phyloP scores from a whole-genome alignment of 2,113 vertebrate genomes.

The Macaca nemestrina region DNA sequence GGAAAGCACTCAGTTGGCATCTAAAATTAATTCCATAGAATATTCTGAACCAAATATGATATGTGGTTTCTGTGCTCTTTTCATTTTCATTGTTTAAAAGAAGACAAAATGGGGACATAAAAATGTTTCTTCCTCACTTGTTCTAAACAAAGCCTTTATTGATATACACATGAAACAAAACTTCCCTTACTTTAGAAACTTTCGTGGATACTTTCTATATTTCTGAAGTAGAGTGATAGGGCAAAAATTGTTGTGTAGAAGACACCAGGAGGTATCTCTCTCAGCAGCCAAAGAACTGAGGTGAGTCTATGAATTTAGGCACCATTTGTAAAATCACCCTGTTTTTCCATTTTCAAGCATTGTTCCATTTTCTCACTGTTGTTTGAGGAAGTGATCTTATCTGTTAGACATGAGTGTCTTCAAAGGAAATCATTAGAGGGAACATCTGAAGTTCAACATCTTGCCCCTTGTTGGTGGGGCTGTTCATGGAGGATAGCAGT shows the following conservation, averaged over 20 bases:
- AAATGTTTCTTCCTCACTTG: background rate
- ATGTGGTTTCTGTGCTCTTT: background rate
- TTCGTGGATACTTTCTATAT: background rate
- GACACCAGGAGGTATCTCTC: background rate
- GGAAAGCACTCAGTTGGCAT: background rate
- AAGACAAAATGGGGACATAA: background rate
- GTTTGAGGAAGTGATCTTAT: background rate
- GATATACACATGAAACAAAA: background rate
- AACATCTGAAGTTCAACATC: background rate
- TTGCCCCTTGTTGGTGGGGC: background rate
- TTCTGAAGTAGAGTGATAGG: background rate
- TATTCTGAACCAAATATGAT: background rate
- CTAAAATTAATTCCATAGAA: slow-evolving; percentile 8
- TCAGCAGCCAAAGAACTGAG: background rate
- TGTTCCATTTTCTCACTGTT: background rate
- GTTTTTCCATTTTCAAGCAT: background rate
- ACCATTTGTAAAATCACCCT: background rate
- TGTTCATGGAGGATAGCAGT: background rate
- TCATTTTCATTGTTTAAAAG: slow-evolving; percentile 5
- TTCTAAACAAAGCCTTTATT: slow-evolving; percentile 21
- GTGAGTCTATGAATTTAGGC: background rate
- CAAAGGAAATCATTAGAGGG: background rate
- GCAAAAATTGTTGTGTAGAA: background rate
- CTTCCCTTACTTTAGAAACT: background rate
- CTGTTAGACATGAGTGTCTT: background rate